Base-by-base conservation (phyloP, 1,140 invertebrate species). In the Chironomus striatipennis region DNA sequence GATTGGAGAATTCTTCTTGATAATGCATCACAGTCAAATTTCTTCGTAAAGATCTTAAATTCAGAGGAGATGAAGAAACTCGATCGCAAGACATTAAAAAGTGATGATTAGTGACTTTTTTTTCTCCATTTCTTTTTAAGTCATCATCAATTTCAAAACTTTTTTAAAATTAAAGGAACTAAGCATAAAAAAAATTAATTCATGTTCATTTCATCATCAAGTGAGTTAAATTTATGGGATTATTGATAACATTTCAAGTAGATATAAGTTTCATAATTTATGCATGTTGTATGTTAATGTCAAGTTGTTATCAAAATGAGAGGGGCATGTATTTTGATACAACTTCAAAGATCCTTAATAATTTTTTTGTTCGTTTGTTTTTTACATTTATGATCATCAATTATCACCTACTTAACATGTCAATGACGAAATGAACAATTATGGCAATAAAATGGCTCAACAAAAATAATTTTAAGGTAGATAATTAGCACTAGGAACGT, bases 311-410 rank as follows among this genome's bases (percentile, higher is more conserved):
- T 20, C 65, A 70, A 70, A 70, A 70, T 18, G 65, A 70, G 65
- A 70, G 65, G 65, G 65, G 65, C 65, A 70, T 34, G 20, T 70
- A 70, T 70, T 70, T 70, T 70, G 65, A 18, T 8, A 18, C 65
- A 70, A 70, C 65, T 57, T 57, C 7, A 57, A 12, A n/a, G n/a
- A 57, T 57, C 24, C 24, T 34, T 34, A 34, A 34, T 34, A 57
- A 15, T 57, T 15, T 15, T 57, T 57, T 57, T 12, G 43, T 12
- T 47, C 43, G 5, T 34, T 12, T 57, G 12, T 57, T 57, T 57
- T 57, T 57, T 47, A 15, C 43, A 10, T 10, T 47, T 47, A 15
- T 8, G 15, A 47, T 47, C 24, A 34, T 34, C 24, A 34, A 34
- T 34, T 5, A 34, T 34, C 24, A 34, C 5, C 2, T 34, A 1